Evolutionary conservation across 2,888 invertebrate species (phyloP), one percentile per base, ranked within the genome.

Genomic region (Ectemnius lituratus): DNA sequence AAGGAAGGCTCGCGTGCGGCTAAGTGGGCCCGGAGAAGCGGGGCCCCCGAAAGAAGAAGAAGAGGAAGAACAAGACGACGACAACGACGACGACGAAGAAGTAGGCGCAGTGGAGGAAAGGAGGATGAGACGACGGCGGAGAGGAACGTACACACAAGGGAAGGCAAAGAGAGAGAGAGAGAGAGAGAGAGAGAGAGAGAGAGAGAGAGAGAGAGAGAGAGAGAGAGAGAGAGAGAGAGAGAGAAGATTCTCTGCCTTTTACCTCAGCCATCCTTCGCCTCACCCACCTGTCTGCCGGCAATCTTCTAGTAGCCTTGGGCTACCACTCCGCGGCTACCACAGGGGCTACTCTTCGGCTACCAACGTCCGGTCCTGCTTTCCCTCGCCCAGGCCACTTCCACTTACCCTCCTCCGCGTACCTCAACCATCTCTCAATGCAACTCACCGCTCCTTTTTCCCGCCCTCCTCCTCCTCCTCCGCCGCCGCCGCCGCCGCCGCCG

Each of bases 291-390:
- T 90, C 90, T 90, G 89, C 88, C 88, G 90, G 90, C 90, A 90
- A 90, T 90, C 90, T 90, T 90, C 90, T 90, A 90, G 90, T 90
- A 90, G 90, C 90, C 90, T 89, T 88, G 88, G 90, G 90, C 90
- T 90, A 88, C 89, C 89, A 88, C 87, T 89, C 87, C 85, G 86
- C 85, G 83, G 90, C 90, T 90, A 89, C 90, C 89, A 90, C 82
- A 85, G 89, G 89, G 88, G 90, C 90, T 89, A 88, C 89, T 88
- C 88, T 86, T 89, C 85, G 84, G 89, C 89, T 87, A 89, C 89
- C 88, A 89, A 87, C 84, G 84, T 85, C 85, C 86, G 86, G 86
- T 86, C 83, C 84, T 81, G 80, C 73, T 84, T 79, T 83, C 81
- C 81, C 76, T 78, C 72, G 72, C 83, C 69, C 80, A 37, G 37